Conservation (phyloP, 2,888 invertebrate genomes). For the Stegophylla sp. region DNA sequence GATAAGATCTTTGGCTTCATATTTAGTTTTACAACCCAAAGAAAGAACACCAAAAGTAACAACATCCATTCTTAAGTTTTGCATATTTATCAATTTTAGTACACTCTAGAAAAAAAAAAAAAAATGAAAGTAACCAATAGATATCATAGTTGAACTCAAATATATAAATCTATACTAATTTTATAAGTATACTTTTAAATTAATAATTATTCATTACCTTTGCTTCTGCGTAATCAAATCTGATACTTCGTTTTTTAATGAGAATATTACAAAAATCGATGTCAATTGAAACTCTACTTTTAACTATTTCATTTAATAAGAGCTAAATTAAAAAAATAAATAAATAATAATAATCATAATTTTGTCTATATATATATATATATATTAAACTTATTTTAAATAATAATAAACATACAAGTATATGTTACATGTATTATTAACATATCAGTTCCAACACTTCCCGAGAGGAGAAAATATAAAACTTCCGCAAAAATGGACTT, state of each 20-base stretch:
- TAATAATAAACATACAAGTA: too few relatives aligned
- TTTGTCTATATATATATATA: too few relatives aligned
- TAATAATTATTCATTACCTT: constrained; percentile 68
- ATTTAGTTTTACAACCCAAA: constrained; percentile 74
- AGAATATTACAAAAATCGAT: constrained; percentile 85
- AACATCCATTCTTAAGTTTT: constrained; percentile 72
- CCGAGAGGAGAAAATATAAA: too few relatives aligned
- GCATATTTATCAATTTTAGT: constrained; percentile 66
- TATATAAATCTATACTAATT: too few relatives aligned
- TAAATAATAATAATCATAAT: too few relatives aligned
- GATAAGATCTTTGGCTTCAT: constrained; percentile 73
- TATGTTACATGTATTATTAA: too few relatives aligned
- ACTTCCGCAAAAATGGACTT: too few relatives aligned
- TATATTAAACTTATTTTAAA: too few relatives aligned
- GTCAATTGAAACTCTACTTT: constrained; percentile 72
- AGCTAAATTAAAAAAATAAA: constrained; percentile 63
- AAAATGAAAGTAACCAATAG: constrained; percentile 24
- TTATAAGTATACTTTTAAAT: neutral
- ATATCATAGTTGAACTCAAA: constrained; percentile 1
- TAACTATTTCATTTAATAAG: constrained; percentile 72
- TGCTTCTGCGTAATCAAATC: constrained; percentile 75
- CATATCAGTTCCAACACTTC: too few relatives aligned
- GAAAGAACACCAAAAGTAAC: constrained; percentile 88
- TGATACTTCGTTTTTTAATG: constrained; percentile 79
- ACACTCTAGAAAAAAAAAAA: constrained; percentile 65